phyloP scores from a whole-genome alignment of 2,113 vertebrate species.

The Lycaon pictus region DNA sequence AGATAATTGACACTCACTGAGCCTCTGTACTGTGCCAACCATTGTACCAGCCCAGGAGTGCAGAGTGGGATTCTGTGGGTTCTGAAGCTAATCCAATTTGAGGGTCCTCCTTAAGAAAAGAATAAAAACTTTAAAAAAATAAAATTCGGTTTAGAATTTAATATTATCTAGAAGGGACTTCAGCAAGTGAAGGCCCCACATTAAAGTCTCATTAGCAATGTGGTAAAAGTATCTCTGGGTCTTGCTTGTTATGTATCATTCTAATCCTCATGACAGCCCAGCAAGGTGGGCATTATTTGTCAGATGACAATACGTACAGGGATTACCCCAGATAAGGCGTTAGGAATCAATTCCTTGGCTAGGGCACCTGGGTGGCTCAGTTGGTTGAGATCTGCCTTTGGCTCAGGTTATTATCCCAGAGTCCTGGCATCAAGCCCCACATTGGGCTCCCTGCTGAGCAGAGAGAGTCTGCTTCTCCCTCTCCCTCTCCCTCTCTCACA shows the following conservation, averaged over 20 bases:
- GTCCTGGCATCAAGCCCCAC: too few species aligned
- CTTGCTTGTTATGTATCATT: background rate
- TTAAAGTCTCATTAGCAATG: background rate
- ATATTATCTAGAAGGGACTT: background rate
- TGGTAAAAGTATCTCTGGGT: background rate
- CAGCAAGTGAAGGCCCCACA: background rate
- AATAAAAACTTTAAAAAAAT: background rate
- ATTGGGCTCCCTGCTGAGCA: too few species aligned
- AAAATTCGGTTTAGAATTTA: background rate
- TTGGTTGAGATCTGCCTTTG: too few species aligned
- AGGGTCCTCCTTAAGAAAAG: background rate
- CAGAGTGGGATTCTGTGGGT: background rate
- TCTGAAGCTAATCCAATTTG: background rate
- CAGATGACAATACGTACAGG: background rate
- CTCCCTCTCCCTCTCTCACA: too few species aligned
- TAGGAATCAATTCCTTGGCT: background rate
- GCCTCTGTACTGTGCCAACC: background rate
- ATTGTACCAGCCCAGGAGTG: background rate
- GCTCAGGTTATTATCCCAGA: too few species aligned
- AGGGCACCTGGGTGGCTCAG: too few species aligned
- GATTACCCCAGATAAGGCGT: background rate
- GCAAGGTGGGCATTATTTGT: background rate
- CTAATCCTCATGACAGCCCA: background rate
- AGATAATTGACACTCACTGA: background rate
- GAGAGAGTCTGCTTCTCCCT: too few species aligned